phyloP scores from a whole-genome alignment of 2,888 invertebrate species.

The Cecidostiba fungosa region DNA sequence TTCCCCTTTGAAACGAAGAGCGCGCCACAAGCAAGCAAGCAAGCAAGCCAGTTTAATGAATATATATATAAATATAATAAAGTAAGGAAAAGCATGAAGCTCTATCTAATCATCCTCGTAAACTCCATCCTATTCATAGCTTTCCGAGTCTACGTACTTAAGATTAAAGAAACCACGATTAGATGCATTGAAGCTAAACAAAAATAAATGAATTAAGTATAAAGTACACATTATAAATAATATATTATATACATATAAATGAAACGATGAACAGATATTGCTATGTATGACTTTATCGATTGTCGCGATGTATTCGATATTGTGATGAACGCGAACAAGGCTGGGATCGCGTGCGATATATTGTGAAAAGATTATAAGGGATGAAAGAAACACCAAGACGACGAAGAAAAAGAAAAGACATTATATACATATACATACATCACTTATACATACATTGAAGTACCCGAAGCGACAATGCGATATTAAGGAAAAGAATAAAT shows the following conservation, averaged over 20 bases:
- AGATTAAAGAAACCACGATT: slow-evolving; percentile 66
- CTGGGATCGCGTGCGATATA: slow-evolving; percentile 40
- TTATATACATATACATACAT: slow-evolving; percentile 67
- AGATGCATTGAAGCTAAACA: slow-evolving; percentile 45
- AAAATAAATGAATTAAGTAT: slow-evolving; percentile 64
- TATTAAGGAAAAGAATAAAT: slow-evolving; percentile 64
- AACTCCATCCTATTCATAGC: slow-evolving; percentile 70
- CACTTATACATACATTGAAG: slow-evolving; percentile 66
- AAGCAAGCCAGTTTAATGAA: background rate
- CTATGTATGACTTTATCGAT: slow-evolving; percentile 64
- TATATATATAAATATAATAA: slow-evolving; percentile 6
- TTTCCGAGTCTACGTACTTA: slow-evolving; percentile 75
- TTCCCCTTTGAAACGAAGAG: slow-evolving; percentile 21
- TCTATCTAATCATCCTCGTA: slow-evolving; percentile 66
- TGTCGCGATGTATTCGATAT: slow-evolving; percentile 39
- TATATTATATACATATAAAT: slow-evolving; percentile 58
- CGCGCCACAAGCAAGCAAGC: slow-evolving; percentile 10
- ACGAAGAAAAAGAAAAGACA: slow-evolving; percentile 46
- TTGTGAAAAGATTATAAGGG: background rate
- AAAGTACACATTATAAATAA: slow-evolving; percentile 68
- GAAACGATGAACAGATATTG: slow-evolving; percentile 52
- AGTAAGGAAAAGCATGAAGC: slow-evolving; percentile 24
- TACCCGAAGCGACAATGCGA: slow-evolving; percentile 68
- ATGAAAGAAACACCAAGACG: slow-evolving; percentile 54
- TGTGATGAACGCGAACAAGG: slow-evolving; percentile 23